Evolutionary conservation across 2,113 vertebrate species (phyloP).

Genomic region (Rhabdomys dilectus): DNA sequence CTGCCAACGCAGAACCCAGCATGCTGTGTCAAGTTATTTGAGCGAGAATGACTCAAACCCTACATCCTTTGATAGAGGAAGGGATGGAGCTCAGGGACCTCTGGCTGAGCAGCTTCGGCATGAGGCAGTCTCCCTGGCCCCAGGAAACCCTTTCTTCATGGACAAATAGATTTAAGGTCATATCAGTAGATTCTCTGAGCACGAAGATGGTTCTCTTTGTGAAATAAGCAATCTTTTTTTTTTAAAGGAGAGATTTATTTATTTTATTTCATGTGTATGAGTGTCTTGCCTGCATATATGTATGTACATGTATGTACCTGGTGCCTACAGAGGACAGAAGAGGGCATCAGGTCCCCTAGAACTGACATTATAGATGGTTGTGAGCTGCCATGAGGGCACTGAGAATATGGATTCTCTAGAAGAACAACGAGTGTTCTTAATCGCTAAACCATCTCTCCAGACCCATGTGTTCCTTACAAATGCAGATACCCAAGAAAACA

Average conservation of each 20-base stretch:
- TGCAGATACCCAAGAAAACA: background rate
- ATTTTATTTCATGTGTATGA: background rate
- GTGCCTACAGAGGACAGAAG: background rate
- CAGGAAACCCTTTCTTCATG: background rate
- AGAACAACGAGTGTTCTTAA: background rate
- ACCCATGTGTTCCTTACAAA: background rate
- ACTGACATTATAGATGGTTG: background rate
- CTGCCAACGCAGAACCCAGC: background rate
- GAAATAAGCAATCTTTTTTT: background rate
- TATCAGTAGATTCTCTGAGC: too few relatives aligned
- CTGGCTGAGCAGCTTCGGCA: too few relatives aligned
- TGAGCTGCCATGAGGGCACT: background rate
- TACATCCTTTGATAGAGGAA: background rate
- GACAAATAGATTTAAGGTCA: background rate
- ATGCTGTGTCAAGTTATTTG: background rate
- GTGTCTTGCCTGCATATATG: too few relatives aligned
- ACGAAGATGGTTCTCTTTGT: too few relatives aligned
- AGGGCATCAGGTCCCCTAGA: background rate
- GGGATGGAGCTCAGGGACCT: background rate
- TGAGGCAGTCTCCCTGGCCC: fast-evolving
- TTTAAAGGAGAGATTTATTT: background rate
- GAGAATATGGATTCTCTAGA: background rate
- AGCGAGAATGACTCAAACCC: background rate
- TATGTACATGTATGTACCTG: background rate
- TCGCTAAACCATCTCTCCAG: background rate